A percentile compares a stretch with the other conserved stretches of the same genome.
These are phyloP conservation scores for Cantharis rufa DNA, from an alignment of 2,888 invertebrate species.

Conservation along the genomic window DNA sequence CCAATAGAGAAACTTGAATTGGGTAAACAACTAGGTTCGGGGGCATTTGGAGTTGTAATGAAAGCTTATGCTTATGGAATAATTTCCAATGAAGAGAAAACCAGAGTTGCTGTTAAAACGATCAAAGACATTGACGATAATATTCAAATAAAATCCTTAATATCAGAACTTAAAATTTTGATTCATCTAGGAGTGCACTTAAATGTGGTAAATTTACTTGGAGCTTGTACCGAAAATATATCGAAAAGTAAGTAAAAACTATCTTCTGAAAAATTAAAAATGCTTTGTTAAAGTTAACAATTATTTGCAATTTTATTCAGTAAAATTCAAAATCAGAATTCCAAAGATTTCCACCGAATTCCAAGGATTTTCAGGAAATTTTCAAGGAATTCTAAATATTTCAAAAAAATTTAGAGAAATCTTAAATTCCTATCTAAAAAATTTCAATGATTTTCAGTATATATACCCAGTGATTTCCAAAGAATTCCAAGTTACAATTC, in stretches of 20 bases:
- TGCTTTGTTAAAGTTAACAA: no score
- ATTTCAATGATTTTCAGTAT: no score
- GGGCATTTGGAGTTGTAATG: conserved; percentile 93
- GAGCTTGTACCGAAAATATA: conserved; percentile 91
- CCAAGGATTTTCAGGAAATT: no score
- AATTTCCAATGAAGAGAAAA: conserved; percentile 70
- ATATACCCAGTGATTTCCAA: no score
- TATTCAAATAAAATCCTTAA: conserved; percentile 82
- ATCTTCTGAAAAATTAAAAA: background rate
- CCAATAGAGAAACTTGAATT: conserved; percentile 79
- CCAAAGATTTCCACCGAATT: no score
- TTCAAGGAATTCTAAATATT: no score
- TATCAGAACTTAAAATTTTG: conserved; percentile 94
- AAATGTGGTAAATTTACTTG: conserved; percentile 92
- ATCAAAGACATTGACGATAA: conserved; percentile 86
- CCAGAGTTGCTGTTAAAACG: conserved; percentile 94
- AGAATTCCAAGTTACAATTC: no score
- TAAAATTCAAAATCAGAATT: no score
- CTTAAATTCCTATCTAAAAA: no score
- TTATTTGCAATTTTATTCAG: no score
- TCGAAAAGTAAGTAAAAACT: conserved; percentile 71
- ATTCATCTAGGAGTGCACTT: conserved; percentile 92
- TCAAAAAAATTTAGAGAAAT: no score
- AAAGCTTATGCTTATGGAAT: conserved; percentile 85
- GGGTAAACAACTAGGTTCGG: conserved; percentile 87